A percentile compares a stretch with the other conserved stretches of the same genome.
phyloP scores from a whole-genome alignment of 2,113 vertebrate genomes.

The Odocoileus virginianus region DNA sequence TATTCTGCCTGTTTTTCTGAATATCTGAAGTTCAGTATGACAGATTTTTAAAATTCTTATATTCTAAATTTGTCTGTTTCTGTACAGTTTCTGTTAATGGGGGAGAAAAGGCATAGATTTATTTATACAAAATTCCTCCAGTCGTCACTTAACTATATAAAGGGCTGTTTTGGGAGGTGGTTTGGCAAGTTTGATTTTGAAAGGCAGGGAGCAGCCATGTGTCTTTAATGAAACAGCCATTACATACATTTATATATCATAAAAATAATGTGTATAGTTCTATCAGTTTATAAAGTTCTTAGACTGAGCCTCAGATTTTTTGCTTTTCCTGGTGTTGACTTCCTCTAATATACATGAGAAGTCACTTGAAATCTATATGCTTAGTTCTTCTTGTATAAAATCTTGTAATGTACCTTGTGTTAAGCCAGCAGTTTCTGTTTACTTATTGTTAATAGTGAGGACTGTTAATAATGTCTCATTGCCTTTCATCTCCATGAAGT shows the following conservation, averaged over 20 bases:
- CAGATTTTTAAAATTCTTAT: not conserved
- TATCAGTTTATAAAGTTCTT: conserved; percentile 51
- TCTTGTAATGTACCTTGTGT: not conserved
- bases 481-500: not conserved
- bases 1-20: not conserved
- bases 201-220: not conserved
- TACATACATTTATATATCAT: conserved; percentile 39
- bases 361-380: not conserved
- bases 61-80: conserved; percentile 31
- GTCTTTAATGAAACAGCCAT: conserved; percentile 53
- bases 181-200: conserved; percentile 45
- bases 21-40: not conserved
- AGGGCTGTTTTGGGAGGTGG: not conserved
- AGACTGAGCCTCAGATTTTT: not conserved
- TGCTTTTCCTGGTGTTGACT: not conserved
- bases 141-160: not conserved
- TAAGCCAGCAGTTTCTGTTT: not conserved
- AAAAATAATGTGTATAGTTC: conserved; percentile 28
- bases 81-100: conserved; percentile 2
- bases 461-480: not conserved
- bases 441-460: not conserved
- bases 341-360: not conserved
- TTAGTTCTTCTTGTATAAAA: not conserved
- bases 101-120: not conserved
- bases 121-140: not conserved